Evolutionary conservation across 1,140 invertebrate genomes (phyloP).

Genomic region (Lycorma delicatula): DNA sequence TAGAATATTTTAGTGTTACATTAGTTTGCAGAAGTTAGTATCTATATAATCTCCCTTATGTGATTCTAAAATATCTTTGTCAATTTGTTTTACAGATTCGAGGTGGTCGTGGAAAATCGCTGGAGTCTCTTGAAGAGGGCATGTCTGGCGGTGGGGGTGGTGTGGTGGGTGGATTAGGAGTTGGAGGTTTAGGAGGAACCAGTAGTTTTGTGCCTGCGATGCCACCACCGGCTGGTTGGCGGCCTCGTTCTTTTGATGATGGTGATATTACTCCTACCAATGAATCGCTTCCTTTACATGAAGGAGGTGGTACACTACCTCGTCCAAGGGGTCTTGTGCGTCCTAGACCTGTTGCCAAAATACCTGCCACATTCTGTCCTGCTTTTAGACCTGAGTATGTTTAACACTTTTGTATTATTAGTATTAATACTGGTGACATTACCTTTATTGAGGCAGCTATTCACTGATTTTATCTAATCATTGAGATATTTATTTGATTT

Average conservation of each 20-base stretch:
- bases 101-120: slow-evolving; percentile 59
- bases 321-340: slow-evolving; percentile 71
- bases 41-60: too few species aligned
- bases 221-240: slow-evolving; percentile 14
- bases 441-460: too few species aligned
- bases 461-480: too few species aligned
- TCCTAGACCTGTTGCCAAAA: slow-evolving; percentile 77
- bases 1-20: too few species aligned
- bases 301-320: slow-evolving; percentile 74
- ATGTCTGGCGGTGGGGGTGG: slow-evolving; percentile 37
- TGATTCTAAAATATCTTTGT: too few species aligned
- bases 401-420: neutral
- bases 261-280: slow-evolving; percentile 83
- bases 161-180: neutral
- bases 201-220: slow-evolving; percentile 26
- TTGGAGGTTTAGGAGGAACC: slow-evolving; percentile 20
- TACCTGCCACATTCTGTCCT: slow-evolving; percentile 45
- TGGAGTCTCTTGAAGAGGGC: slow-evolving; percentile 68
- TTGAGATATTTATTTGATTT: too few species aligned
- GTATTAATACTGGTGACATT: neutral
- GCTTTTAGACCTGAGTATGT: slow-evolving; percentile 25
- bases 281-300: slow-evolving; percentile 52
- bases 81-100: slow-evolving; percentile 46
- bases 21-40: too few species aligned
- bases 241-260: slow-evolving; percentile 56